These are phyloP conservation scores for Catocala nupta DNA, from an alignment of 2,888 invertebrate species.

Conservation along the genomic window DNA sequence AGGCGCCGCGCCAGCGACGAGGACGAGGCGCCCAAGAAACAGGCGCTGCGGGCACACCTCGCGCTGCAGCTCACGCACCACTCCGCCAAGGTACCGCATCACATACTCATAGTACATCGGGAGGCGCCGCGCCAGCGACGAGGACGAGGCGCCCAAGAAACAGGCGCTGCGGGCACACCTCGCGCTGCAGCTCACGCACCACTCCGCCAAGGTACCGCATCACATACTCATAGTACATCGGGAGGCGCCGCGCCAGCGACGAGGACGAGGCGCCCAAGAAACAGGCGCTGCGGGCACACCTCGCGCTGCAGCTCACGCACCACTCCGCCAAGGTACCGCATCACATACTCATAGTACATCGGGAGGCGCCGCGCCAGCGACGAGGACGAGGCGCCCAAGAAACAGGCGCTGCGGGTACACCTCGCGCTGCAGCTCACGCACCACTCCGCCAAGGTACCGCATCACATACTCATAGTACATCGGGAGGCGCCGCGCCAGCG, in stretches of 20 bases:
- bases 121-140: slow-evolving; percentile 79
- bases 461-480: no score
- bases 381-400: slow-evolving; percentile 87
- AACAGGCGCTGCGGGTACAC: slow-evolving; percentile 91
- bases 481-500: slow-evolving; percentile 77
- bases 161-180: slow-evolving; percentile 91
- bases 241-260: slow-evolving; percentile 78
- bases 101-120: slow-evolving; percentile 5
- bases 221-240: slow-evolving; percentile 3
- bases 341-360: no score
- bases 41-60: slow-evolving; percentile 91
- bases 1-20: slow-evolving; percentile 81
- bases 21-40: slow-evolving; percentile 88
- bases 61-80: slow-evolving; percentile 92
- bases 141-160: slow-evolving; percentile 88
- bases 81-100: slow-evolving; percentile 84
- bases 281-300: slow-evolving; percentile 91
- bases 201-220: slow-evolving; percentile 86
- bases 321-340: slow-evolving; percentile 87
- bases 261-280: slow-evolving; percentile 88
- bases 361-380: slow-evolving; percentile 78
- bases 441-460: slow-evolving; percentile 87
- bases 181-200: slow-evolving; percentile 92
- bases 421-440: slow-evolving; percentile 92
- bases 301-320: slow-evolving; percentile 92